Percentiles rank a stretch among this genome's conserved stretches.
Evolutionary conservation across 1,140 invertebrate species (phyloP).

Genomic region (Medauroidea extradentata): DNA sequence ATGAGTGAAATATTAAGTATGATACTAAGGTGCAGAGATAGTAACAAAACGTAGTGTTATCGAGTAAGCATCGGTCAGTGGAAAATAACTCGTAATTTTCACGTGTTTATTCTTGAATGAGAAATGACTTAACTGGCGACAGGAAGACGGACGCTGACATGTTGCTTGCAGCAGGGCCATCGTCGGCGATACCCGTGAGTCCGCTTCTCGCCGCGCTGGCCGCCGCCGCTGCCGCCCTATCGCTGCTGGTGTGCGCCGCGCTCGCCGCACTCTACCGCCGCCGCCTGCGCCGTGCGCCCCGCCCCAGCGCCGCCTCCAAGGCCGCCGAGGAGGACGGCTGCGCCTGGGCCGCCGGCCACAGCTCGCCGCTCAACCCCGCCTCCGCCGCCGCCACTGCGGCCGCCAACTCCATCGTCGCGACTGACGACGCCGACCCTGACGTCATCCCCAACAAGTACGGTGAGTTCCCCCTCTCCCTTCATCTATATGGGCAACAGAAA

Average conservation of each 20-base stretch:
- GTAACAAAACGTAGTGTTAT: too few relatives aligned
- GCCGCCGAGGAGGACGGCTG: background rate
- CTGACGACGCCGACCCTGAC: slow-evolving; percentile 68
- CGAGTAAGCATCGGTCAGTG: too few relatives aligned
- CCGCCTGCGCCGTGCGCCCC: slow-evolving; percentile 32
- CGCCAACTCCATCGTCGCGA: slow-evolving; percentile 6
- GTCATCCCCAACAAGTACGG: slow-evolving; percentile 82
- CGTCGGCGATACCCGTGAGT: slow-evolving; percentile 56
- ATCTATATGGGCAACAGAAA: too few relatives aligned
- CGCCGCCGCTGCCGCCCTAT: slow-evolving; percentile 62
- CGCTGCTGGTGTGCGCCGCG: slow-evolving; percentile 64
- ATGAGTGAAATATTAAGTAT: too few relatives aligned
- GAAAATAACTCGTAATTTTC: too few relatives aligned
- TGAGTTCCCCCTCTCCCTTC: slow-evolving; percentile 47
- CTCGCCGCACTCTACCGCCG: slow-evolving; percentile 62
- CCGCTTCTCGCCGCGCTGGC: slow-evolving; percentile 66
- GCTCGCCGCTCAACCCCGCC: slow-evolving; percentile 33
- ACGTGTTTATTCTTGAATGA: too few relatives aligned
- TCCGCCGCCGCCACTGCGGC: slow-evolving; percentile 31
- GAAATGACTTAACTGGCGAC: too few relatives aligned
- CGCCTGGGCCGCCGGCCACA: slow-evolving; percentile 28
- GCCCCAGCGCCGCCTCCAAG: too few relatives aligned
- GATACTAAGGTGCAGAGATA: too few relatives aligned
- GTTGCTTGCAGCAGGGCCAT: slow-evolving; percentile 38
- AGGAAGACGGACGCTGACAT: too few relatives aligned